Base-by-base conservation (phyloP, 37 sponge, comb jelly and placozoan genomes). In the Agelas oroides region DNA sequence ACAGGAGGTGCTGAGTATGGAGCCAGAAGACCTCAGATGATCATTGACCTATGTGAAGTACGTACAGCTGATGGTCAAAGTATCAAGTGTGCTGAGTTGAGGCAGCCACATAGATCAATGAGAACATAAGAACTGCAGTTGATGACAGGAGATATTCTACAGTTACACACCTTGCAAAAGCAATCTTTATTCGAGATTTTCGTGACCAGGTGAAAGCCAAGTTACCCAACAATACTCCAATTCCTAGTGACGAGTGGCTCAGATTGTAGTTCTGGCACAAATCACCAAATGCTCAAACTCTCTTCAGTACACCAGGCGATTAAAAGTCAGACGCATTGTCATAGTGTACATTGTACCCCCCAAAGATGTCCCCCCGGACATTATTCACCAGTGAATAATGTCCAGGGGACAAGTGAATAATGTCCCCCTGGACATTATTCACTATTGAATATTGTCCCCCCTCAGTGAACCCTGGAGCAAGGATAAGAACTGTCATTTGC, bases 191-290 rank as follows among this genome's bases (percentile, higher is more conserved):
- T 77, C 28, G 78, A 59, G 78, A 77, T 27, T 77, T 77, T 60
- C 37, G 62, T 33, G 78, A 77, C 15, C 78, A 77, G 36, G 78
- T 60, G 18, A 59, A 19, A 34, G 38, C 59, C 38, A 34, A 38
- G 30, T 27, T 57, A 3, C 61, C 78, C 8, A 38, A 57, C 31
- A 64, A 64, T n/a, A 77, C 78, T 60, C 78, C 78, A n/a, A 59
- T 77, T 59, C 78, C 78, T n/a, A 77, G 78, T 60, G 37, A 28
- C 34, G 78, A 77, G 33, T n/a, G n/a, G n/a, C n/a, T n/a, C n/a
- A n/a, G n/a, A n/a, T n/a, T 77, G 8, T 64, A 77, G 62, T 77
- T 77, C 60, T 77, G 78, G 78, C 78, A 32, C 35, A 60, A 77
- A 33, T 57, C 63, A n/a, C 14, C 34, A 8, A 77, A 59, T 28